A percentile compares a stretch with the other conserved stretches of the same genome.
phyloP scores from a whole-genome alignment of 2,888 invertebrate genomes.

The Ennomos erosarius region DNA sequence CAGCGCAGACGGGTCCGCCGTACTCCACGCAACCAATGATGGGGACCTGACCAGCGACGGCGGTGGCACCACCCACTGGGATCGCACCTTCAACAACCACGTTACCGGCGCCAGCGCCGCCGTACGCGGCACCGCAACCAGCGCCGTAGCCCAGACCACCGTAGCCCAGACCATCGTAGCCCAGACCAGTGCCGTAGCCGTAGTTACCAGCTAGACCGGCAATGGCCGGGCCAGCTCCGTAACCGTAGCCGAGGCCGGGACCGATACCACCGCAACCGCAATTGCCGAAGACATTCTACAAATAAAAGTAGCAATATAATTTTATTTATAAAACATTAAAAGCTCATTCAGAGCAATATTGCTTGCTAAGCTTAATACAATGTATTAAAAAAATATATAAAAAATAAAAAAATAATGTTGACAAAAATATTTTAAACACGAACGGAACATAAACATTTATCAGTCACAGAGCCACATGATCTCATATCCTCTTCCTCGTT shows the following conservation, averaged over 20 bases:
- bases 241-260: not conserved
- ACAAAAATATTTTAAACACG: too few relatives aligned
- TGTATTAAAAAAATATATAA: too few relatives aligned
- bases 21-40: conserved; percentile 51
- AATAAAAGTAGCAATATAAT: not conserved
- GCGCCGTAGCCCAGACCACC: conserved; percentile 3
- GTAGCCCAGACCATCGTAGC: conserved; percentile 4
- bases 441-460: too few relatives aligned
- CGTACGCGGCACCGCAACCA: conserved; percentile 20
- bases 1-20: conserved; percentile 49
- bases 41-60: conserved; percentile 50
- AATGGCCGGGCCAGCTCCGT: not conserved
- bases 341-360: too few relatives aligned
- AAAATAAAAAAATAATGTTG: too few relatives aligned
- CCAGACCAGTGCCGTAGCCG: conserved; percentile 9
- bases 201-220: conserved; percentile 21
- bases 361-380: too few relatives aligned
- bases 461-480: too few relatives aligned
- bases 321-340: too few relatives aligned
- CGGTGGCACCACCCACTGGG: conserved; percentile 48
- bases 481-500: too few relatives aligned
- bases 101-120: conserved; percentile 30
- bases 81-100: conserved; percentile 43
- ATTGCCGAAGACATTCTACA: not conserved
- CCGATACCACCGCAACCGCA: conserved; percentile 1